A percentile compares a stretch with the other conserved stretches of the same genome.
These are phyloP conservation scores for Nomada flava DNA, from an alignment of 2,888 invertebrate species.

Conservation along the genomic window DNA sequence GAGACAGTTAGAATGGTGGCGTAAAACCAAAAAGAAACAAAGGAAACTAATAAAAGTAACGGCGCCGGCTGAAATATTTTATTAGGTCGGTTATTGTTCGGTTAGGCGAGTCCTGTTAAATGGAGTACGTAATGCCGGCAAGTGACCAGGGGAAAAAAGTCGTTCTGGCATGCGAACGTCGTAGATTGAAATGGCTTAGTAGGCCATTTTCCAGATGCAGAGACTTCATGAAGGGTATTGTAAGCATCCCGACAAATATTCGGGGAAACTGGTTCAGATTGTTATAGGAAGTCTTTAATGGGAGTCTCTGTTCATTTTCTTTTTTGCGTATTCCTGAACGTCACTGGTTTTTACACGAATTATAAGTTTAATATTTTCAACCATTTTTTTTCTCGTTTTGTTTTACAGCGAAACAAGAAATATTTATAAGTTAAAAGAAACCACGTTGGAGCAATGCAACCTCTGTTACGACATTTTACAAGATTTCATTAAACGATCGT, in stretches of 20 bases:
- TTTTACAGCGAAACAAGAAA: no score
- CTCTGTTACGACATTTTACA: slow-evolving; percentile 1
- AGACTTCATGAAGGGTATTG: slow-evolving; percentile 45
- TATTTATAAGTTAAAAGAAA: no score
- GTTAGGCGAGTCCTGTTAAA: slow-evolving; percentile 52
- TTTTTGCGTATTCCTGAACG: no score
- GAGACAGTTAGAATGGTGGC: slow-evolving; percentile 29
- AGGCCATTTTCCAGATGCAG: slow-evolving; percentile 21
- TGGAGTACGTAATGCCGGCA: slow-evolving; percentile 61
- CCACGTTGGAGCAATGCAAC: not conserved
- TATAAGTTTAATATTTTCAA: no score
- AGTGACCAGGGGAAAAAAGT: slow-evolving; percentile 45
- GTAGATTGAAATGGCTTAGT: slow-evolving; percentile 43
- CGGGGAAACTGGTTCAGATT: not conserved
- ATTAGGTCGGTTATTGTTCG: slow-evolving; percentile 67
- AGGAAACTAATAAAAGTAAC: slow-evolving; percentile 33
- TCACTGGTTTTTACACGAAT: not conserved
- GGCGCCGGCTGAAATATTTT: slow-evolving; percentile 66
- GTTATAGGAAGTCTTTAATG: not conserved
- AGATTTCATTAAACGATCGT: slow-evolving; percentile 22
- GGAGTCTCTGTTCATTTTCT: not conserved
- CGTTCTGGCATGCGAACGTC: slow-evolving; percentile 53
- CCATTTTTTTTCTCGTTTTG: no score
- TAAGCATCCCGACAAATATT: slow-evolving; percentile 1
- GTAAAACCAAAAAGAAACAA: not conserved